Evolutionary conservation across 2,888 invertebrate species (phyloP).

Genomic region (Colostygia pectinataria): DNA sequence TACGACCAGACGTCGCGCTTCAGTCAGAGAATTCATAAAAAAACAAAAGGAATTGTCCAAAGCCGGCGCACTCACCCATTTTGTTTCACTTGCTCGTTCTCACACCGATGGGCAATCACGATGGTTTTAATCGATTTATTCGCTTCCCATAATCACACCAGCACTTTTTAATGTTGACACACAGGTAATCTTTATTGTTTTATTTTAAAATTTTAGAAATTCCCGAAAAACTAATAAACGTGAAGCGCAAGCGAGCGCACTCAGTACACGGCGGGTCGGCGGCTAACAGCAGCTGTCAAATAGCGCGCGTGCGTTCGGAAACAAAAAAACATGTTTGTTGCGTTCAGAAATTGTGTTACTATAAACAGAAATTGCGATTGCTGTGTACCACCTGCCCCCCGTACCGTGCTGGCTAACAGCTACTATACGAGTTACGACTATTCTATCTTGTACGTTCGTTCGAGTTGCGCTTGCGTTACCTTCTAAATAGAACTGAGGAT

Average conservation of each 20-base stretch:
- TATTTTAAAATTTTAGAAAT: constrained; percentile 3
- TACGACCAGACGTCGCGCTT: constrained; percentile 1
- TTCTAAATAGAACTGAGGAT: too few relatives aligned
- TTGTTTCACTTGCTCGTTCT: constrained; percentile 48
- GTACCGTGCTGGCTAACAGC: too few relatives aligned
- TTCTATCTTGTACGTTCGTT: too few relatives aligned
- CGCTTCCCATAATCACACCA: constrained; percentile 59
- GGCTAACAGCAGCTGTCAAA: constrained; percentile 6
- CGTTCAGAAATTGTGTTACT: constrained; percentile 14
- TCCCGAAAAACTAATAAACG: not conserved
- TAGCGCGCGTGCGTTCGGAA: constrained; percentile 47
- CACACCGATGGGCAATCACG: constrained; percentile 41
- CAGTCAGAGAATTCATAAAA: constrained; percentile 28
- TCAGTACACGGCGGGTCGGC: too few relatives aligned
- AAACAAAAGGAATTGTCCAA: constrained; percentile 37
- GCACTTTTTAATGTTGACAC: constrained; percentile 42
- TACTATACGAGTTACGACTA: too few relatives aligned
- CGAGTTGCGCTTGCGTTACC: too few relatives aligned
- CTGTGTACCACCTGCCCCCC: too few relatives aligned
- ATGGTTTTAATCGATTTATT: constrained; percentile 40
- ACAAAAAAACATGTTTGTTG: constrained; percentile 2
- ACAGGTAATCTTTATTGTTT: constrained; percentile 36
- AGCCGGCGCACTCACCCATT: constrained; percentile 77
- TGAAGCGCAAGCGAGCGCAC: constrained; percentile 4
- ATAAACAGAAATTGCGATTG: too few relatives aligned